Base-by-base conservation (phyloP, 2,113 vertebrate genomes). In the Leiothrix lutea region DNA sequence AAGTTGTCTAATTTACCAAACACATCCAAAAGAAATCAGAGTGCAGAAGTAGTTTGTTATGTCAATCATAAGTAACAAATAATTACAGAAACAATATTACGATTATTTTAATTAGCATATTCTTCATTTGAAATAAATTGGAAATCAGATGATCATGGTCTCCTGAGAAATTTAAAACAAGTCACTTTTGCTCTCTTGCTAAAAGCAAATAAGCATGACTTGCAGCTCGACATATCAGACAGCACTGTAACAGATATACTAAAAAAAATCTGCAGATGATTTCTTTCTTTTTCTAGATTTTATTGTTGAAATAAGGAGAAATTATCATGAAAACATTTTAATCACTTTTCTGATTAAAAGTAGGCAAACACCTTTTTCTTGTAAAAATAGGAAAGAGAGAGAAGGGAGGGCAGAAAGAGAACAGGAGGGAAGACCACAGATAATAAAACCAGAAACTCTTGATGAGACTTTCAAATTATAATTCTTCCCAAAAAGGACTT, bases 41-140 rank as follows among this genome's bases (percentile, higher is more conserved):
- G 38, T 60, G 51, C 9, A 74, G 71, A 44, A 89, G 36, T 66
- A 87, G 50, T 90, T 96, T 18, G 38, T 58, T 95, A 86, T 95
- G 75, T 92, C 94, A 91, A 93, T 92, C 38, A 86, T n/a, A 72
- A 56, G 69, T 47, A 67, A 71, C 15, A 96, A 89, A 97, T 70
- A 90, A 80, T 78, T 79, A 62, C 75, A 88, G 66, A 88, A 92
- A 74, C 35, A 94, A 81, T 90, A 89, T 75, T 88, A 86, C 31
- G 16, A 56, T 87, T 88, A 80, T 65, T 96, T 96, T 75, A 92
- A 93, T 94, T 94, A 95, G 70, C 22, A 60, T 72, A 81, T 70
- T 81, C 51, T 72, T 92, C 26, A 71, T 71, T 88, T 78, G 20
- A 40, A 95, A 92, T 79, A 92, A 83, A 94, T 9, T 45, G 35